Conservation (phyloP, 2,113 vertebrate genomes). For the Leptodactylus fuscus region DNA sequence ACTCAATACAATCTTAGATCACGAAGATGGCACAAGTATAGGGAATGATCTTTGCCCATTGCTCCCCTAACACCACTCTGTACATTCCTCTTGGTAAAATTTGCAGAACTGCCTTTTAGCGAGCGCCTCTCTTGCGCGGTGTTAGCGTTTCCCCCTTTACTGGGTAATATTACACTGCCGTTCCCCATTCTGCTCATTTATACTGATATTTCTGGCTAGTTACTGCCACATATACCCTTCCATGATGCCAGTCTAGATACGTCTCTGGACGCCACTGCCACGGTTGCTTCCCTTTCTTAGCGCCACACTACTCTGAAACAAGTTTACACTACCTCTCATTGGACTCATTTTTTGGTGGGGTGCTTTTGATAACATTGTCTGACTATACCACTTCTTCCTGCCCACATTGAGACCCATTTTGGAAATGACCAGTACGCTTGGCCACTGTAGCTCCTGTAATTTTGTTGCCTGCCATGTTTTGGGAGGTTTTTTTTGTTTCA, state of each 20-base stretch:
- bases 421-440: background rate
- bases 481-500: background rate
- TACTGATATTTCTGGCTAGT: background rate
- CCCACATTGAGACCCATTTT: background rate
- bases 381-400: background rate
- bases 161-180: background rate
- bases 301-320: background rate
- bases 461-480: background rate
- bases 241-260: background rate
- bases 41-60: background rate
- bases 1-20: too few relatives aligned
- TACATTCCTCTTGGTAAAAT: conserved; percentile 6
- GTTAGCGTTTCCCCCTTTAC: background rate
- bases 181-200: background rate
- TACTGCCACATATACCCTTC: background rate
- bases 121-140: background rate
- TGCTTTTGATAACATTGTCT: background rate
- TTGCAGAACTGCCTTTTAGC: background rate
- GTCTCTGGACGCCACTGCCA: background rate
- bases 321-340: background rate
- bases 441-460: background rate
- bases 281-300: background rate
- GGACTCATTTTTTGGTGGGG: too few relatives aligned
- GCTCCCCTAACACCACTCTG: background rate
- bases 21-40: background rate